A percentile compares a stretch with the other conserved stretches of the same genome.
Evolutionary conservation across 2,113 vertebrate species (phyloP).

Genomic region (Noturus placidus): DNA sequence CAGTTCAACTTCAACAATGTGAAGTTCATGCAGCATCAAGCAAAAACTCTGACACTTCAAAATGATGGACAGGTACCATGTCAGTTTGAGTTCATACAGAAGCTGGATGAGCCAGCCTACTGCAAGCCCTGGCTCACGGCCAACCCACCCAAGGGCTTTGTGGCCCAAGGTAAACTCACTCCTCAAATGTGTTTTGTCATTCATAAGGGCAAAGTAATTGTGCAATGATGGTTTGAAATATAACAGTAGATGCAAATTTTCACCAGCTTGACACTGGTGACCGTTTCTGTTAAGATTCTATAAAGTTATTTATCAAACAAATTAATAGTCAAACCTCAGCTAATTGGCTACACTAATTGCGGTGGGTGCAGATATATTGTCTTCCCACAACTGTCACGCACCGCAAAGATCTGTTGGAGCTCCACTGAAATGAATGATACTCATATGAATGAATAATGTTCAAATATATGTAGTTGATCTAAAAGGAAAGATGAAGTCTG

Average conservation of each 20-base stretch:
- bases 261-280: too few species aligned
- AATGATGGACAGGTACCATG: constrained; percentile 92
- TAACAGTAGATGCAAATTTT: not conserved
- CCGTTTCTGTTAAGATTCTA: not conserved
- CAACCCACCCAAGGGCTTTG: constrained; percentile 86
- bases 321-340: not conserved
- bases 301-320: not conserved
- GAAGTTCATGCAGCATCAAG: constrained; percentile 91
- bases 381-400: not conserved
- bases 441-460: not conserved
- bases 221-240: not conserved
- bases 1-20: constrained; percentile 89
- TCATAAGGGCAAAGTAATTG: not conserved
- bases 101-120: constrained; percentile 84
- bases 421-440: not conserved
- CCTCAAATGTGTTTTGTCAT: not conserved
- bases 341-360: not conserved
- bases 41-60: constrained; percentile 77
- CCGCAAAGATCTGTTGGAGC: not conserved
- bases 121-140: constrained; percentile 90
- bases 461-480: not conserved
- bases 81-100: constrained; percentile 94
- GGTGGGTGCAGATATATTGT: not conserved
- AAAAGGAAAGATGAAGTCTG: not conserved
- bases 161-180: constrained; percentile 80